Conservation (phyloP, 2,888 invertebrate genomes). For the Philopedon plagiatum region DNA sequence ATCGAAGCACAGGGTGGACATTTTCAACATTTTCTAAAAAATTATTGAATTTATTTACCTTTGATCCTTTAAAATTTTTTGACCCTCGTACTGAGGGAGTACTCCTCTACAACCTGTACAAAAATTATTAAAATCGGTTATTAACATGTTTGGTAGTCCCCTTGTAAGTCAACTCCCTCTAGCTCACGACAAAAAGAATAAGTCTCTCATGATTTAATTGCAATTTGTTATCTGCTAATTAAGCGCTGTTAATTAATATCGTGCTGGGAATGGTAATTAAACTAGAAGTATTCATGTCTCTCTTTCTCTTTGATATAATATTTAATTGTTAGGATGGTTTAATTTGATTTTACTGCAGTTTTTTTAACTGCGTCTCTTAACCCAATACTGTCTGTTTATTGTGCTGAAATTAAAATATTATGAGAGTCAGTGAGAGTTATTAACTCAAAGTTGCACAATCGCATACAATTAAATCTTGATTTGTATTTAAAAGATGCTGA, state of each 20-base stretch:
- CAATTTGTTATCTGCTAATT: conserved; percentile 31
- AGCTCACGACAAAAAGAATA: not conserved
- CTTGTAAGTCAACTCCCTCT: conserved; percentile 13
- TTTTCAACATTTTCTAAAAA: too few relatives aligned
- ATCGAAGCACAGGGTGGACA: too few relatives aligned
- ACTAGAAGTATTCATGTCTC: not conserved
- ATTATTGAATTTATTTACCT: too few relatives aligned
- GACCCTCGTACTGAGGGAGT: too few relatives aligned
- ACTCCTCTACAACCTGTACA: too few relatives aligned
- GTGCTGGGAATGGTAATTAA: conserved; percentile 20
- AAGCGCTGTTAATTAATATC: conserved; percentile 20
- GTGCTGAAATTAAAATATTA: conserved; percentile 2
- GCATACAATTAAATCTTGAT: not conserved
- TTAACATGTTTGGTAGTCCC: too few relatives aligned
- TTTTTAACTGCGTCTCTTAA: not conserved
- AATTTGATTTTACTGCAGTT: conserved; percentile 1
- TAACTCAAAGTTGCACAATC: not conserved
- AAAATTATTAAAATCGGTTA: too few relatives aligned
- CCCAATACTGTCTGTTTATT: not conserved
- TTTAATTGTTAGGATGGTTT: conserved; percentile 13
- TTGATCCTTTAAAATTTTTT: too few relatives aligned
- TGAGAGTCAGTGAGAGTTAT: not conserved
- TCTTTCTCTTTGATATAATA: not conserved
- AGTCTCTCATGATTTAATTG: conserved; percentile 20
- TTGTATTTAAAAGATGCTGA: too few relatives aligned